Conservation (phyloP, 1,140 invertebrate genomes). For the Drosophila grimshawi region DNA sequence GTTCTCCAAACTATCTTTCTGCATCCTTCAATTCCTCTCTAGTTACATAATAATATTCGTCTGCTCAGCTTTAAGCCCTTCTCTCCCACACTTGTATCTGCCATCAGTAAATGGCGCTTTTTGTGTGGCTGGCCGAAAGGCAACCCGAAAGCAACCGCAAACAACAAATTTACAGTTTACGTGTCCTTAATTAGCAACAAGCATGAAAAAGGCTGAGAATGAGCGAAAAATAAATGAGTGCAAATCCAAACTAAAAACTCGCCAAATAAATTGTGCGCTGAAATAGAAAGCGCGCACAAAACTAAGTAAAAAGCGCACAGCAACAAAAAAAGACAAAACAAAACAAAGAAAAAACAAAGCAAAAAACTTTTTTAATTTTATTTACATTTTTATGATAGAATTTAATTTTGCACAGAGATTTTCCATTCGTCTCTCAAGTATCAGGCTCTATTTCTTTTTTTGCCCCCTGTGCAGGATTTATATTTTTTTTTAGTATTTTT, state of each 20-base stretch:
- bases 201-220: constrained; percentile 37
- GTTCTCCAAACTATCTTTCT: no score
- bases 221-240: constrained; percentile 30
- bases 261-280: constrained; percentile 42
- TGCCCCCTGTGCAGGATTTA: background rate
- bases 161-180: constrained; percentile 33
- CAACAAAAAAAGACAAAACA: background rate
- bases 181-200: constrained; percentile 48
- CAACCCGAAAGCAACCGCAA: background rate
- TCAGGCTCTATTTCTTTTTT: constrained; percentile 2
- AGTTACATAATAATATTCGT: no score
- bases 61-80: background rate
- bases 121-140: background rate
- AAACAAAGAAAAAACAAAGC: constrained; percentile 31
- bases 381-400: constrained; percentile 38
- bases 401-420: constrained; percentile 34
- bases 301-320: constrained; percentile 10
- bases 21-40: no score
- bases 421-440: constrained; percentile 19
- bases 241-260: constrained; percentile 33
- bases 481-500: constrained; percentile 14
- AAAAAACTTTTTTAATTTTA: constrained; percentile 34
- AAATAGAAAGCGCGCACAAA: constrained; percentile 41
- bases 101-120: background rate
- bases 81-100: background rate